phyloP scores from a whole-genome alignment of 2,797 vertebrate genomes.

The Neostethus bicornis region DNA sequence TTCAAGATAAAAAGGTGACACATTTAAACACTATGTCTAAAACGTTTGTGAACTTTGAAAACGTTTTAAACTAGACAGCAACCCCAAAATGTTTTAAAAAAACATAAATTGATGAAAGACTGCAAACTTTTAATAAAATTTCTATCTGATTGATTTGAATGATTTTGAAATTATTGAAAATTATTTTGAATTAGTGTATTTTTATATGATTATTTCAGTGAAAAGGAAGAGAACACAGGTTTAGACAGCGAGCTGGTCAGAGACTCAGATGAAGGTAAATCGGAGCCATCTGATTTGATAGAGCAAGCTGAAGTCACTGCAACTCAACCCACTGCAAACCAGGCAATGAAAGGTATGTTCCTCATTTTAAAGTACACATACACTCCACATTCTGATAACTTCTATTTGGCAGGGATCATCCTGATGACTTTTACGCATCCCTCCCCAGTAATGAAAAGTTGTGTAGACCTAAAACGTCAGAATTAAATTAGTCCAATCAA shows the following conservation, averaged over 20 bases:
- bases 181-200: not conserved
- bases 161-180: constrained; percentile 14
- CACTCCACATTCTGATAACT: not conserved
- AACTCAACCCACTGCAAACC: constrained; percentile 78
- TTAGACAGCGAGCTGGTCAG: constrained; percentile 19
- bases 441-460: too few relatives aligned
- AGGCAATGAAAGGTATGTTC: constrained; percentile 85
- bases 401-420: not conserved
- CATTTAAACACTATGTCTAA: too few relatives aligned
- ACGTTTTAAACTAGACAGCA: too few relatives aligned
- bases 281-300: constrained; percentile 72
- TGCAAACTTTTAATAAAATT: too few relatives aligned
- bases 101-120: too few relatives aligned
- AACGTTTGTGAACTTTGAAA: too few relatives aligned
- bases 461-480: too few relatives aligned
- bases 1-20: too few relatives aligned
- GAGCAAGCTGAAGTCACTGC: constrained; percentile 77
- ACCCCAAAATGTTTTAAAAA: too few relatives aligned
- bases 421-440: too few relatives aligned
- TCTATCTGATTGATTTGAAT: too few relatives aligned
- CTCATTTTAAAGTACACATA: not conserved
- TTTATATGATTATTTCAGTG: constrained; percentile 43
- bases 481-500: too few relatives aligned
- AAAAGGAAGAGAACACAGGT: constrained; percentile 45
- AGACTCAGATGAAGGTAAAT: constrained; percentile 49